phyloP scores from a whole-genome alignment of 1,140 invertebrate genomes.

The Drosophila pruinosa region DNA sequence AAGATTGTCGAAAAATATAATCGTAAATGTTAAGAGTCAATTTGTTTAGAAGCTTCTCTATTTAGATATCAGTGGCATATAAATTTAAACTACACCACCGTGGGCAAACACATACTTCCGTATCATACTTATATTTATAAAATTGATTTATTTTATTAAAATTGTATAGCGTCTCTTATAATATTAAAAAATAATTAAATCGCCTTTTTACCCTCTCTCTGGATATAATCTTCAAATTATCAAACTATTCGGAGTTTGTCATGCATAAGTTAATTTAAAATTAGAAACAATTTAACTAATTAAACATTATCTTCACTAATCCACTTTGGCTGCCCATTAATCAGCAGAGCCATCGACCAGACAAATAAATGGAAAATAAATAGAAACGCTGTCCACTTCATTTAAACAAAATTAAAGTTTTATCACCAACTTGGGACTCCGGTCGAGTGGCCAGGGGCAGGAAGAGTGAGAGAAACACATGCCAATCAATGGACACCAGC shows the following conservation, averaged over 20 bases:
- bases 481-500: conserved; percentile 60
- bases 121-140: too few species aligned
- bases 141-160: too few species aligned
- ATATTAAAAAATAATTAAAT: too few species aligned
- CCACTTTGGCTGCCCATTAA: conserved; percentile 30
- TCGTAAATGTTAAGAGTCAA: too few species aligned
- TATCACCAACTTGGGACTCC: conserved; percentile 69
- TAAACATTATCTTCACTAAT: conserved; percentile 60
- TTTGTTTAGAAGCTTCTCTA: too few species aligned
- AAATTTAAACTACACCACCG: too few species aligned
- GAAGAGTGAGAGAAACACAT: conserved; percentile 1
- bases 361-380: conserved; percentile 15
- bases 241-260: not conserved
- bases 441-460: not conserved
- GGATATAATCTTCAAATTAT: not conserved
- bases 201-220: too few species aligned
- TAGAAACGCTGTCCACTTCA: conserved; percentile 45
- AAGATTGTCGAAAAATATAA: too few species aligned
- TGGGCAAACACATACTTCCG: too few species aligned
- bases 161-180: too few species aligned
- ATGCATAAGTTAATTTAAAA: not conserved
- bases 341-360: not conserved
- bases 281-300: conserved; percentile 43
- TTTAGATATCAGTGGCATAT: too few species aligned
- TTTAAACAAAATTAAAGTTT: conserved; percentile 70